Evolutionary conservation across 2,113 vertebrate genomes (phyloP).

Genomic region (Muntiacus reevesi): DNA sequence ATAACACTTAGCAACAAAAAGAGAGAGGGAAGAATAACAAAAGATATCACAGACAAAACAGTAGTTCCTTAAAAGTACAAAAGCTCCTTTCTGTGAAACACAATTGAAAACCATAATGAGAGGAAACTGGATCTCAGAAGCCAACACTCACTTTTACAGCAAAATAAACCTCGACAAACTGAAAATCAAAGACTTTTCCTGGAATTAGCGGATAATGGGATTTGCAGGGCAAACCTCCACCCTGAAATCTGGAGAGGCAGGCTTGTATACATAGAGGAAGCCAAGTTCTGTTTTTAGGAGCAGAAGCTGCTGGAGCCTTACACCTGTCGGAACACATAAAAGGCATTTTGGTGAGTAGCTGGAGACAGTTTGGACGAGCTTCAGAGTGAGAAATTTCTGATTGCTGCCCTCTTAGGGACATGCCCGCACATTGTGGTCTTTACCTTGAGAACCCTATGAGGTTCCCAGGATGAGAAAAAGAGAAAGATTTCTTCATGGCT

Average conservation of each 20-base stretch:
- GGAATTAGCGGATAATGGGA: neutral
- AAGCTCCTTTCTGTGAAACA: neutral
- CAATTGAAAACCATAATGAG: neutral
- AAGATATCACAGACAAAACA: neutral
- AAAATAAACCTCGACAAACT: neutral
- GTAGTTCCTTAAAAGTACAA: neutral
- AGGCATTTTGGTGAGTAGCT: neutral
- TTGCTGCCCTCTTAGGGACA: too few species aligned
- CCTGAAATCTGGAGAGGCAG: neutral
- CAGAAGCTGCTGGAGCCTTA: neutral
- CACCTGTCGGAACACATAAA: neutral
- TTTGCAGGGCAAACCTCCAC: neutral
- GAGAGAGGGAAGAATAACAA: neutral
- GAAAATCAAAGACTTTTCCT: neutral
- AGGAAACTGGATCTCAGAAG: neutral
- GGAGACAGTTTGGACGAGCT: neutral
- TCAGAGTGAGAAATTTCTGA: neutral
- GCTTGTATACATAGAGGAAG: accelerated
- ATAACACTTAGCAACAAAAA: neutral
- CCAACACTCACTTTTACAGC: neutral
- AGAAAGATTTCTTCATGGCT: neutral
- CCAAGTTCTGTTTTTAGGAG: neutral
- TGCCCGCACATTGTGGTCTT: accelerated
- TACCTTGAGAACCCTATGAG: neutral
- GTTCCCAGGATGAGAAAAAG: neutral